Base-by-base conservation (phyloP, 1,140 invertebrate genomes). In the Magallana angulata region DNA sequence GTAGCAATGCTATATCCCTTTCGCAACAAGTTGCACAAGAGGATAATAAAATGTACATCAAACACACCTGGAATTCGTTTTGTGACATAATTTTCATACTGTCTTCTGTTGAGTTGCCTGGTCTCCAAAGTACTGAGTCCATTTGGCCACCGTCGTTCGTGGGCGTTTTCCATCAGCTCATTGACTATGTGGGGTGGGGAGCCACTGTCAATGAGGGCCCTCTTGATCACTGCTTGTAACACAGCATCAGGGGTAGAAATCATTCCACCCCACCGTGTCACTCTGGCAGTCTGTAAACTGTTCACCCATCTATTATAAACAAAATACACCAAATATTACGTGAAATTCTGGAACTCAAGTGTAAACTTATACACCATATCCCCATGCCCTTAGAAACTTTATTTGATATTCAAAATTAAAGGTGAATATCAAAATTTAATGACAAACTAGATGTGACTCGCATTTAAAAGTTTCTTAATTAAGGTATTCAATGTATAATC, bases 241-340 rank as follows among this genome's bases (percentile, higher is more conserved):
- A 97, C 96, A 94, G 98, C 97, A 95, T 99, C 98, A 6, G 98
- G 98, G 1, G 98, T 99, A 18, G 98, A 98, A 87, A 99, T 99
- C 98, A 99, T 99, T 85, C 98, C 98, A 85, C 98, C 98, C 98
- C 98, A 99, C 84, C 98, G 96, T 1, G 98, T 98, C 56, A 99
- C 98, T 90, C 98, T 95, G 1, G 98, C 98, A 82, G 97, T 95
- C 16, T 97, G 96, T 30, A 99, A 95, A 1, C 97, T 97, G 88
- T 96, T 97, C 57, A 97, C 97, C 98, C 98, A 99, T 93, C 98
- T 95, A 84, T 30, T 89, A 60, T 36, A 84, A 59, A 85, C 80
- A 82, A 30, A 56, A 18, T 83, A 14, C 36, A 48, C 36, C 36
- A 48, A 48, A 48, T 48, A 48, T 48, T 48, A 48, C 5, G 36